These are phyloP conservation scores for Cheilosia vulpina DNA, from an alignment of 2,888 invertebrate genomes.

Conservation along the genomic window DNA sequence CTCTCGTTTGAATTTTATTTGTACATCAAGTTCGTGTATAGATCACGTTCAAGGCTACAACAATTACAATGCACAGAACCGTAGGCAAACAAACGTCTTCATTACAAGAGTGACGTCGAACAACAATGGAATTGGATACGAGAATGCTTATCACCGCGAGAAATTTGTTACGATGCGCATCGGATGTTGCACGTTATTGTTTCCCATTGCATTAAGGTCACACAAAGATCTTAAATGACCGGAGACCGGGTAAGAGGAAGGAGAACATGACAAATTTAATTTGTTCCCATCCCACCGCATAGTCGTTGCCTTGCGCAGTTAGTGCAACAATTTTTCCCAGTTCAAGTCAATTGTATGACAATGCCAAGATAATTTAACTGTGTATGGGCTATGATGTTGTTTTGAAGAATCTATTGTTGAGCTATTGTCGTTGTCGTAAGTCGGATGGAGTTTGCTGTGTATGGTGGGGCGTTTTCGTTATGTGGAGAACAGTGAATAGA, in stretches of 20 bases:
- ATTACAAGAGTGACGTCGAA: constrained; percentile 21
- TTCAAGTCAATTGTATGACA: constrained; percentile 58
- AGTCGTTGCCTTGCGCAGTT: constrained; percentile 18
- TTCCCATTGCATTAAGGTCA: constrained; percentile 34
- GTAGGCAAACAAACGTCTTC: constrained; percentile 5
- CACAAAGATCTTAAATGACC: constrained; percentile 1
- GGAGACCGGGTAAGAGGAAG: neutral
- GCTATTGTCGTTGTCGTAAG: constrained; percentile 40
- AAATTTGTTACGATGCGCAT: constrained; percentile 50
- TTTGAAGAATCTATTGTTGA: constrained; percentile 22
- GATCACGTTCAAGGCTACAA: constrained; percentile 66
- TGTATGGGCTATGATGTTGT: constrained; percentile 7
- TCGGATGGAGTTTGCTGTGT: constrained; percentile 1
- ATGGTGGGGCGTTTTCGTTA: neutral
- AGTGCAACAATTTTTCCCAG: constrained; percentile 44
- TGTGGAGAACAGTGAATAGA: neutral
- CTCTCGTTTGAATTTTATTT: constrained; percentile 16
- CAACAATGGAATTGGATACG: constrained; percentile 39
- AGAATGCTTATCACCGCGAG: constrained; percentile 26
- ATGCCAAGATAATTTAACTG: constrained; percentile 57
- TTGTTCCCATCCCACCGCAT: constrained; percentile 18
- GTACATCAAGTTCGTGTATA: constrained; percentile 8
- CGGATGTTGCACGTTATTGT: constrained; percentile 55
- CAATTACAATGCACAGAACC: constrained; percentile 15
- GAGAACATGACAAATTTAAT: constrained; percentile 38